Base-by-base conservation (phyloP, 2,797 vertebrate species). In the Valencia hispanica region DNA sequence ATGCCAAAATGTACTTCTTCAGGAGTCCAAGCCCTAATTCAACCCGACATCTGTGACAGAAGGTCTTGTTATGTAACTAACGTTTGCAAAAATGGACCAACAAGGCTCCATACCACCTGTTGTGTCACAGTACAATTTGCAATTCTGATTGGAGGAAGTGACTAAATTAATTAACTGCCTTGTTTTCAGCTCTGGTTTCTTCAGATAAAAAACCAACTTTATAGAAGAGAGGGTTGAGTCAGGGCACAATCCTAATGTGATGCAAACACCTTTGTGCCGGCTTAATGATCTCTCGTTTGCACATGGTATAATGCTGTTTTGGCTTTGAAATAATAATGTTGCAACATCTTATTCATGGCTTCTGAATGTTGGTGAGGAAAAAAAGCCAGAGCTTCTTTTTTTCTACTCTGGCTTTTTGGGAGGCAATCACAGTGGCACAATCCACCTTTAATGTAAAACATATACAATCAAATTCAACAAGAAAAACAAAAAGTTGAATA, bases 11-110 rank as follows among this genome's bases (percentile, higher is more conserved):
- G 65, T 17, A 57, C 65, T 25, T 75, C 47, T 30, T 47, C 55
- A 73, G 53, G 48, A 70, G 68, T 68, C 43, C 25, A 75, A 73
- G 73, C 47, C 30, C 4, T 65, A 82, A 85, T 73, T 74, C 55
- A 70, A 59, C 32, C 17, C 0, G 72, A 80, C 81, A 69, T 75
- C 68, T 61, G 48, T 15, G 59, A 79, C 47, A 57, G 48, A 68
- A 57, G 22, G 39, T 32, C 66, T 74, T 66, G 32, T 68, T 25
- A 63, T 69, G 36, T 6, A 73, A 75, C 68, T 41, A 71, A 84
- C 43, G 53, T 50, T 30, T 55, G 34, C 3, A 48, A 55, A 70
- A 53, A 22, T 0, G 2, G 50, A 51, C 27, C 10, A 22, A 9
- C 17, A 45, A 72, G 15, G 69, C 30, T 41, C 8, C 2, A 20